Conservation (phyloP, 2,113 vertebrate species). For the Pelecanoides urinatrix region DNA sequence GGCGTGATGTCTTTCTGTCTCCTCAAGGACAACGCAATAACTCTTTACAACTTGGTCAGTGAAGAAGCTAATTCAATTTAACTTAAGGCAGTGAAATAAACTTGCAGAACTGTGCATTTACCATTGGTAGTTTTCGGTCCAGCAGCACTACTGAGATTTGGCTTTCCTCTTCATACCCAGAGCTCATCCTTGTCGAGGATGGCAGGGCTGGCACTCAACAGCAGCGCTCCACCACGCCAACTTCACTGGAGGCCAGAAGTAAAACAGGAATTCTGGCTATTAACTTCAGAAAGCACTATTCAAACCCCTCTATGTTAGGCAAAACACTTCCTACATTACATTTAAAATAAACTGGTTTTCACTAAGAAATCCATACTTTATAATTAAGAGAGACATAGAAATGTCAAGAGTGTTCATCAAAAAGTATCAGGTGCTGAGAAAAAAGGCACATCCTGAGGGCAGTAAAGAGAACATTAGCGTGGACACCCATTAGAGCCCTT, state of each 20-base stretch:
- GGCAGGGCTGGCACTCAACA: background rate
- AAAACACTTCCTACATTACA: background rate
- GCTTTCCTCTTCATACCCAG: background rate
- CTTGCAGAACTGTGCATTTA: background rate
- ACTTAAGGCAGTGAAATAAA: background rate
- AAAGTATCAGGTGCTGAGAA: background rate
- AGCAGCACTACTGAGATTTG: background rate
- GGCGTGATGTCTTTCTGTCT: rapidly evolving
- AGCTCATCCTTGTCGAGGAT: background rate
- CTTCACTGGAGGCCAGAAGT: background rate
- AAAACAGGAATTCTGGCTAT: background rate
- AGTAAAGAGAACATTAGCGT: background rate
- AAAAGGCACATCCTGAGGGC: rapidly evolving
- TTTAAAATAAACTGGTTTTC: background rate
- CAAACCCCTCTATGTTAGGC: background rate
- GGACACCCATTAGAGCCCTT: background rate
- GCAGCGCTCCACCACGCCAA: rapidly evolving
- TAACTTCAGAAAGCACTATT: background rate
- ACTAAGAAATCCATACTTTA: background rate
- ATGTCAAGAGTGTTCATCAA: background rate
- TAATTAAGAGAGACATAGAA: background rate
- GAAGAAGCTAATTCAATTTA: background rate
- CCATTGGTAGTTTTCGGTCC: background rate
- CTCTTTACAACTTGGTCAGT: background rate
- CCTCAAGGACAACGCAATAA: background rate